A percentile compares a stretch with the other conserved stretches of the same genome.
Evolutionary conservation across 2,888 invertebrate genomes (phyloP).

Genomic region (Sarcophaga caerulescens): DNA sequence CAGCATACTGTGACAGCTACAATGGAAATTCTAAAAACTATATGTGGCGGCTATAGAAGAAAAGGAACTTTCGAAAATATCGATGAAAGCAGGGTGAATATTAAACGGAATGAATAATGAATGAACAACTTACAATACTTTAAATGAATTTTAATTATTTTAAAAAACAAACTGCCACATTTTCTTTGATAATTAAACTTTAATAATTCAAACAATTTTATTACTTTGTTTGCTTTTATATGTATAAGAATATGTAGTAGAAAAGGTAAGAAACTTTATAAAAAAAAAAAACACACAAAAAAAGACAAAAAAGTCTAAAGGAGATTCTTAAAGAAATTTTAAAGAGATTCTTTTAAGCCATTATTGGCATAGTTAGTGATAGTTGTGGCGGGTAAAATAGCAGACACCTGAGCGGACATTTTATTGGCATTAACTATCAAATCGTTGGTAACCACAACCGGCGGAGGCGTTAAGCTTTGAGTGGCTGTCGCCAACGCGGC

Average conservation of each 20-base stretch:
- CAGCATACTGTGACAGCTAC: slow-evolving; percentile 89
- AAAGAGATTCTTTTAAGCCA: slow-evolving; percentile 3
- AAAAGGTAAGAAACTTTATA: slow-evolving; percentile 19
- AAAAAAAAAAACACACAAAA: slow-evolving; percentile 8
- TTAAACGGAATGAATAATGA: slow-evolving; percentile 33
- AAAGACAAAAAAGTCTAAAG: neutral
- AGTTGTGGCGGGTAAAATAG: slow-evolving; percentile 40
- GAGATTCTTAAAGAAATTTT: slow-evolving; percentile 42
- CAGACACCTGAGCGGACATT: slow-evolving; percentile 72
- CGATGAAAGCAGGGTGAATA: slow-evolving; percentile 60
- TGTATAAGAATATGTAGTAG: neutral
- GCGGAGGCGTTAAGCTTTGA: neutral
- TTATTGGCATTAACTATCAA: slow-evolving; percentile 76
- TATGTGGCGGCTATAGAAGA: slow-evolving; percentile 77
- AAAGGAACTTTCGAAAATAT: slow-evolving; percentile 74
- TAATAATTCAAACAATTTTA: neutral
- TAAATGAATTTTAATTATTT: neutral
- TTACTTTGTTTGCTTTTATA: slow-evolving; percentile 8
- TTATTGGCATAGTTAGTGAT: neutral
- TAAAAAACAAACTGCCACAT: slow-evolving; percentile 11
- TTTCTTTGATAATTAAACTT: neutral
- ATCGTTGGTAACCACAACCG: slow-evolving; percentile 71
- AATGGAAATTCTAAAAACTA: slow-evolving; percentile 88
- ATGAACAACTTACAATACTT: slow-evolving; percentile 1
- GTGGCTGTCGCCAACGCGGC: neutral